phyloP scores from a whole-genome alignment of 2,113 vertebrate genomes.

The Pygoscelis adeliae region DNA sequence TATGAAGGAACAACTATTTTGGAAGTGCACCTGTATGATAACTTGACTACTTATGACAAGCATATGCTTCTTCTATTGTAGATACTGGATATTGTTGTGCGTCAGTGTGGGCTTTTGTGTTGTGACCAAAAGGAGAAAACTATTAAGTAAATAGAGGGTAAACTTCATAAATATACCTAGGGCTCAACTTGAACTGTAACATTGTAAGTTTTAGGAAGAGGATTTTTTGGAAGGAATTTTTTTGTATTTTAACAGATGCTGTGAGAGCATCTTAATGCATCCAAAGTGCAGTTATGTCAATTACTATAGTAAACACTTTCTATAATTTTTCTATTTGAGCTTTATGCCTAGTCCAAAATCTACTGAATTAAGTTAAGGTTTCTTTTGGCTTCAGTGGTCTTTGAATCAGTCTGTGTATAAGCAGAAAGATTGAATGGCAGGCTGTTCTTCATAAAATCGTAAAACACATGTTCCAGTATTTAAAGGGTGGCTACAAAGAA shows the following conservation, averaged over 20 bases:
- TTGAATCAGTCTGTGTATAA: background rate
- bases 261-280: background rate
- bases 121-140: background rate
- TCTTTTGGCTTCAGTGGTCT: background rate
- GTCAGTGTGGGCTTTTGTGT: constrained; percentile 19
- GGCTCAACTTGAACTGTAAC: background rate
- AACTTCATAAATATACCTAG: background rate
- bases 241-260: background rate
- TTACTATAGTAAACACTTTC: background rate
- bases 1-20: constrained; percentile 21
- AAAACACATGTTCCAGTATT: background rate
- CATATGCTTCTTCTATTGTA: constrained; percentile 18
- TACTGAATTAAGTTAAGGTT: background rate
- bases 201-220: background rate
- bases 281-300: constrained; percentile 11
- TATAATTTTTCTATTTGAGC: background rate
- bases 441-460: background rate
- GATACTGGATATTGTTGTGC: constrained; percentile 10
- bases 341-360: background rate
- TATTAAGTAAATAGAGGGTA: background rate
- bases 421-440: background rate
- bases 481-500: background rate
- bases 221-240: background rate
- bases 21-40: constrained; percentile 26
- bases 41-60: background rate